Base-by-base conservation (phyloP, 2,113 vertebrate species). In the Uropsilus gracilis region DNA sequence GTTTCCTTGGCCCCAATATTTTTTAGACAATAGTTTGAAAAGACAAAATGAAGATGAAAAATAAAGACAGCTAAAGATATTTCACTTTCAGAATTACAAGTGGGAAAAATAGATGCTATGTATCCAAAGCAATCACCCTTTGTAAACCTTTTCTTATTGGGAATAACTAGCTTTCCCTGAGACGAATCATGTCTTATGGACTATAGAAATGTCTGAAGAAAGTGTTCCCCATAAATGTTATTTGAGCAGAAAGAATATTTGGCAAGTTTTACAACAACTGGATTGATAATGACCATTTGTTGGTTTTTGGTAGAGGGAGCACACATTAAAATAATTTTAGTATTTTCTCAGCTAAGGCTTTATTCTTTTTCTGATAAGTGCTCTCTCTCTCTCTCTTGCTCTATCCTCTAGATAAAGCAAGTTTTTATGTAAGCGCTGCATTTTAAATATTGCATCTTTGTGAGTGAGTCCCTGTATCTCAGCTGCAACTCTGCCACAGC, bases 291-390 rank as follows among this genome's bases (percentile, higher is more conserved):
- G 30, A 84, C 10, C 53, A 57, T 75, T 93, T 64, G 24, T 64
- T 22, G n/a, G 57, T 6, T 34, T 95, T 69, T 6, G 16, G 14
- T 37, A 88, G 22, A 30, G 44, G 39, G 14, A 85, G n/a, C 20
- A 44, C 13, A 71, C 46, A 42, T 88, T 82, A 76, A 81, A 89
- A 46, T 61, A 76, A 46, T 83, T 75, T 91, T 30, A 71, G 1
- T 26, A 30, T 80, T 94, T 96, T 78, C 34, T 71, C 39, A 46
- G 48, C 86, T 91, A 89, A 95, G 73, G 11, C 13, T 80, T 78
- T 73, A 37, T 91, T 94, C 10, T 80, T 61, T 84, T 87, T 69
- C 59, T 11, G 50, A 76, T 44, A 83, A 86, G 37, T n/a, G 4
- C 55, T 87, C n/a, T 87, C 14, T 84, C 55, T 87, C n/a, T 87